These are phyloP conservation scores for Magallana nippona DNA, from an alignment of 2,888 invertebrate genomes.

Conservation along the genomic window DNA sequence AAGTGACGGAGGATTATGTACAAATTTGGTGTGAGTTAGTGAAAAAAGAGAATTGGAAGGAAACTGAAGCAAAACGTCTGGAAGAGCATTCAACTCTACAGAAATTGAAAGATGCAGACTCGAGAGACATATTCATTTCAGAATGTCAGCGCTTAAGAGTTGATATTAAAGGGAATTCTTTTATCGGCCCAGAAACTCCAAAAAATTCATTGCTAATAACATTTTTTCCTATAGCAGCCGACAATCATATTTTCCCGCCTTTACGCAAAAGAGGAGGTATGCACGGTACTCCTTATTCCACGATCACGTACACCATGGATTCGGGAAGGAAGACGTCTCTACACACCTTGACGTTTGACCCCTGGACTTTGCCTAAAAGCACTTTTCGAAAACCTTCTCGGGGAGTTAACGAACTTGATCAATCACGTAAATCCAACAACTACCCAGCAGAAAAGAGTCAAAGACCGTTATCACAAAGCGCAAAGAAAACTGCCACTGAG, in stretches of 20 bases:
- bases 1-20: neutral
- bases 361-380: neutral
- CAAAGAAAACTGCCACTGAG: neutral
- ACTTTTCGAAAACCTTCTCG: neutral
- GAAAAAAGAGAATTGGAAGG: slow-evolving; percentile 18
- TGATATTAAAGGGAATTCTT: slow-evolving; percentile 1
- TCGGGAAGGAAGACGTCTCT: neutral
- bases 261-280: neutral
- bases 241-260: slow-evolving; percentile 24
- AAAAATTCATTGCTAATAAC: slow-evolving; percentile 16
- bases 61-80: neutral
- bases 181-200: neutral
- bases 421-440: too few species aligned
- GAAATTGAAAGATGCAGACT: neutral
- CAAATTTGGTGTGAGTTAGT: slow-evolving; percentile 39
- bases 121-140: slow-evolving; percentile 35
- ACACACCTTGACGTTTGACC: slow-evolving; percentile 1
- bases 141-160: slow-evolving; percentile 23
- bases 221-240: slow-evolving; percentile 31
- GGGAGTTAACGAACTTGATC: too few species aligned
- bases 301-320: slow-evolving; percentile 2
- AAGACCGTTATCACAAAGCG: neutral
- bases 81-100: neutral
- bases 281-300: neutral
- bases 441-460: neutral